These are phyloP conservation scores for Hydraecia micacea DNA, from an alignment of 2,888 invertebrate species.

Conservation along the genomic window DNA sequence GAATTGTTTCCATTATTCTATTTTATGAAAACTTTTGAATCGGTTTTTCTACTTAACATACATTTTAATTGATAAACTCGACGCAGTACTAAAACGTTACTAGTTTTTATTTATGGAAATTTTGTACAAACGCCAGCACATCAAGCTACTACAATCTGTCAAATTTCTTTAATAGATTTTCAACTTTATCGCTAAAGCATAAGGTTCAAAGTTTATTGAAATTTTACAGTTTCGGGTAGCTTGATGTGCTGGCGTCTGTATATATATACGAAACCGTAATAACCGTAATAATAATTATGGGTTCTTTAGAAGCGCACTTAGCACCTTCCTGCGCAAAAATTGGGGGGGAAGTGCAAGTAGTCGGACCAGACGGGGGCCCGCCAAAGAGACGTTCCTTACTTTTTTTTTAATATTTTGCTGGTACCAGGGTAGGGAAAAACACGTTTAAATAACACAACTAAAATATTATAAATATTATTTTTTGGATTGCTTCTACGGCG, in stretches of 20 bases:
- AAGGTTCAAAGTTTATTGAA: no score
- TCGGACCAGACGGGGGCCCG: background rate
- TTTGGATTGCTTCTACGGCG: background rate
- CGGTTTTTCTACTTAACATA: background rate
- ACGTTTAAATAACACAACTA: background rate
- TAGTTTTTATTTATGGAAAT: background rate
- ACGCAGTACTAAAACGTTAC: background rate
- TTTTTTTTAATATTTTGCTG: background rate
- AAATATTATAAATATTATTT: background rate
- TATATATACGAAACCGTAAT: no score
- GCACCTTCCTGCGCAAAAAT: no score
- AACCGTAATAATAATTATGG: no score
- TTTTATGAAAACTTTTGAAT: background rate
- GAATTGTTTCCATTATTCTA: background rate
- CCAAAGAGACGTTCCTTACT: background rate
- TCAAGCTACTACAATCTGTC: no score
- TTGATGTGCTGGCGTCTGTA: no score
- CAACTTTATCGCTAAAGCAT: no score
- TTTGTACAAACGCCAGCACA: no score
- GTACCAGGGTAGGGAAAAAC: background rate
- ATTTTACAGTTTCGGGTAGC: no score
- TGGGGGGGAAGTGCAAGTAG: no score
- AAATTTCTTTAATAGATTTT: no score
- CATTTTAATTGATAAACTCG: background rate
- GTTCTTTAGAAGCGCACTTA: no score